Evolutionary conservation across 2,797 vertebrate genomes (phyloP).

Genomic region (Pogoniulus pusillus): DNA sequence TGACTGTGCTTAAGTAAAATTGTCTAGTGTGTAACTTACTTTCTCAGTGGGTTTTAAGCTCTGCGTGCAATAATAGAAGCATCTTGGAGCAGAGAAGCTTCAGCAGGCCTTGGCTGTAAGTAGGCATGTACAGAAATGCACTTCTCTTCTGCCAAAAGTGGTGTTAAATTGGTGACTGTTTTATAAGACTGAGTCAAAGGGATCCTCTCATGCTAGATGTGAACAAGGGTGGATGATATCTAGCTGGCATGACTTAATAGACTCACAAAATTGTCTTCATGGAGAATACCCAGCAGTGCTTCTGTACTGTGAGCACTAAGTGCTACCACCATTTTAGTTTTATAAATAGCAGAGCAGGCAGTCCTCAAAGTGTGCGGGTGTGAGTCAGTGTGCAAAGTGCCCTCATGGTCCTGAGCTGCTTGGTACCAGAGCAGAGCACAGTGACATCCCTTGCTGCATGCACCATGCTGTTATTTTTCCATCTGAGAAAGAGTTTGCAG

Average conservation of each 20-base stretch:
- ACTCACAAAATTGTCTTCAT: neutral
- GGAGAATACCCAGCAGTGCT: neutral
- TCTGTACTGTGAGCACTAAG: neutral
- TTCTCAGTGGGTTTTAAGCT: conserved; percentile 30
- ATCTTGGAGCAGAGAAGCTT: conserved; percentile 13
- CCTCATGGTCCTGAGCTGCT: neutral
- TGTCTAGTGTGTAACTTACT: neutral
- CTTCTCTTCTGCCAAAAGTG: conserved; percentile 1
- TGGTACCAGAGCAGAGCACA: neutral
- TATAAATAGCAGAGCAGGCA: conserved; percentile 2
- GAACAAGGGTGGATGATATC: neutral
- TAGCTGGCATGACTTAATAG: neutral
- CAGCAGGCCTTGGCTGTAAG: conserved; percentile 17
- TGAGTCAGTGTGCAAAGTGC: neutral
- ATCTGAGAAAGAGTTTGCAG: neutral
- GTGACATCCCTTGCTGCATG: neutral
- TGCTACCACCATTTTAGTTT: neutral
- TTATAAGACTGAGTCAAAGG: conserved; percentile 9
- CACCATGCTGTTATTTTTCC: neutral
- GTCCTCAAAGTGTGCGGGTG: neutral
- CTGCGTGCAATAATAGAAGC: neutral
- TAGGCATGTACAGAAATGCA: neutral
- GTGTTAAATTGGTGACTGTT: conserved; percentile 19
- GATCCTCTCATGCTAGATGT: neutral
- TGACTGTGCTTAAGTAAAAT: neutral